Conservation (phyloP, 2,888 invertebrate species). For the Odontothrips loti region DNA sequence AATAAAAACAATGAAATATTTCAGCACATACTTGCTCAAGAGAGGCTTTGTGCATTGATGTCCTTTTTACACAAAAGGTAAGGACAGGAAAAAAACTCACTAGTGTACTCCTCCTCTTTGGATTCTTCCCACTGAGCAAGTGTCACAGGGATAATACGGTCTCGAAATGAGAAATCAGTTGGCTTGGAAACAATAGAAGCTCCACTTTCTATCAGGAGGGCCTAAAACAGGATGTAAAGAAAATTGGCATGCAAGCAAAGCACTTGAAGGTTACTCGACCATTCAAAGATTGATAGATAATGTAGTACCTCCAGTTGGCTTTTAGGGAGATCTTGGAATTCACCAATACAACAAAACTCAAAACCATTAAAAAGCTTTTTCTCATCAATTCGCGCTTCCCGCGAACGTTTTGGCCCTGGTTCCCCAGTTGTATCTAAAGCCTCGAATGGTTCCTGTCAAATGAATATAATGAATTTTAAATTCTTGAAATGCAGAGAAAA, state of each 20-base stretch:
- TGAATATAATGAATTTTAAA: not conserved
- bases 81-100: not conserved
- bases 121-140: not conserved
- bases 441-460: constrained; percentile 1
- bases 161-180: not conserved
- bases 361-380: not conserved
- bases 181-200: not conserved
- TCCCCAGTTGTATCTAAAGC: constrained; percentile 27
- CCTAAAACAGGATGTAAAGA: not conserved
- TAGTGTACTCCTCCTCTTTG: not conserved
- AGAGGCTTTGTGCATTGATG: no score
- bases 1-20: not conserved
- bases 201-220: not conserved
- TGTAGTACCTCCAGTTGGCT: not conserved
- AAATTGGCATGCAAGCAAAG: not conserved
- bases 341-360: constrained; percentile 1
- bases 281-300: not conserved
- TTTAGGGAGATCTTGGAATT: not conserved
- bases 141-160: not conserved
- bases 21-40: not conserved
- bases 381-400: not conserved
- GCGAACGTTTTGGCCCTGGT: constrained; percentile 27
- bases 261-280: no score
- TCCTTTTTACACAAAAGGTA: not conserved
- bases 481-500: not conserved